Evolutionary conservation across 2,113 vertebrate genomes (phyloP).

Genomic region (Silurus asotus): DNA sequence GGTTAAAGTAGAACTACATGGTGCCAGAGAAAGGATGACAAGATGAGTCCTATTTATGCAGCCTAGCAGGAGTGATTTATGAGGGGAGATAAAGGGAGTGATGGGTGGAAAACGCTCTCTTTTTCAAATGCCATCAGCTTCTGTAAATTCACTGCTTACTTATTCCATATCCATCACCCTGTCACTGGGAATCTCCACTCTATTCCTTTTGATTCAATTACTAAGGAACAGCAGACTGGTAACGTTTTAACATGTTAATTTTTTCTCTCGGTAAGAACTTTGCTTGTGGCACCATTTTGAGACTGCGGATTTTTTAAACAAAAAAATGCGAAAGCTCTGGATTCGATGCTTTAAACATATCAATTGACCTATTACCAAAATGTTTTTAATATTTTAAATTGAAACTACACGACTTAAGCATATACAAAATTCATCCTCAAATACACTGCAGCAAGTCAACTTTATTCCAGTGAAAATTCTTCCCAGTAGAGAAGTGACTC

Average conservation of each 20-base stretch:
- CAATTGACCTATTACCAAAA: neutral
- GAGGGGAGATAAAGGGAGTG: conserved; percentile 69
- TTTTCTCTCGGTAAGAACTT: conserved; percentile 22
- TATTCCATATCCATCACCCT: conserved; percentile 74
- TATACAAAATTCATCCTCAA: neutral
- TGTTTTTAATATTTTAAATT: conserved; percentile 29
- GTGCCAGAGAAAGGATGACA: conserved; percentile 61
- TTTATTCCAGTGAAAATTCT: neutral
- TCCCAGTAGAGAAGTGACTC: neutral
- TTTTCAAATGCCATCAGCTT: conserved; percentile 75
- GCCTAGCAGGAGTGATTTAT: conserved; percentile 77
- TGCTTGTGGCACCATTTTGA: conserved; percentile 14
- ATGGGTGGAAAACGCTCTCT: conserved; percentile 76
- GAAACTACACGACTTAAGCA: conserved; percentile 13
- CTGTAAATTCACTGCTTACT: conserved; percentile 76
- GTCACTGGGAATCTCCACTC: conserved; percentile 72
- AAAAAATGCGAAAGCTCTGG: neutral
- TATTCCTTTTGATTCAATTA: conserved; percentile 68
- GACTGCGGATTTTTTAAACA: conserved; percentile 5
- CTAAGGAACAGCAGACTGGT: conserved; percentile 67
- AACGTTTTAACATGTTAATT: conserved; percentile 31
- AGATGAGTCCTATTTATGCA: conserved; percentile 70
- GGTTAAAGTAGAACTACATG: conserved; percentile 75
- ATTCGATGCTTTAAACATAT: neutral
- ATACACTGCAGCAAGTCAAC: neutral